Percentiles rank a stretch among this genome's conserved stretches.
These are phyloP conservation scores for Anguilla megastoma DNA, from an alignment of 2,797 vertebrate species.

Conservation along the genomic window DNA sequence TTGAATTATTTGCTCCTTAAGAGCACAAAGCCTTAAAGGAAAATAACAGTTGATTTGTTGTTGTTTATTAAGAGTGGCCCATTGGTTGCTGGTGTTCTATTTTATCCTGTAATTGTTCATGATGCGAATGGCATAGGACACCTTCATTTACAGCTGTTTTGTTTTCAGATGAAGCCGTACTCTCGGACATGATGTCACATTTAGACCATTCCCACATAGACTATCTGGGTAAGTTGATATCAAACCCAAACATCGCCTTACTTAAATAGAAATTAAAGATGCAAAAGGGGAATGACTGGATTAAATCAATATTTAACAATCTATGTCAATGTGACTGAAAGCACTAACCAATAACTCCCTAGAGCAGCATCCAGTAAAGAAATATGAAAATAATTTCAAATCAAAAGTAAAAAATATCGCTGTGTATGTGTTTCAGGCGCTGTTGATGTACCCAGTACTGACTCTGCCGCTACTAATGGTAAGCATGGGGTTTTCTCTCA, in stretches of 20 bases:
- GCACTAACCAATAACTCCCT: background rate
- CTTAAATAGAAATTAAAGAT: background rate
- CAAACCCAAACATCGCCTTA: background rate
- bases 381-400: background rate
- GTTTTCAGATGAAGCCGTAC: conserved; percentile 38
- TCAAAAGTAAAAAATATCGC: background rate
- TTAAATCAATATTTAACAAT: background rate
- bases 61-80: background rate
- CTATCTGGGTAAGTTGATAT: conserved; percentile 41
- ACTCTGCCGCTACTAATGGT: conserved; percentile 53
- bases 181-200: conserved; percentile 37
- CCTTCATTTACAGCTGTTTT: conserved; percentile 17
- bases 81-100: background rate
- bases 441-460: conserved; percentile 45
- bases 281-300: background rate
- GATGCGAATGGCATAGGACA: background rate
- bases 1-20: background rate
- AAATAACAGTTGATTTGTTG: background rate
- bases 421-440: conserved; percentile 33
- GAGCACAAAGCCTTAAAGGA: background rate
- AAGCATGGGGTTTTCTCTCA: conserved; percentile 22
- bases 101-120: background rate
- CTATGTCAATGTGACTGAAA: background rate
- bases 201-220: conserved; percentile 40
- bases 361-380: background rate